Conservation (phyloP, 2,888 invertebrate genomes). For the Pachliopta kotzebuea region DNA sequence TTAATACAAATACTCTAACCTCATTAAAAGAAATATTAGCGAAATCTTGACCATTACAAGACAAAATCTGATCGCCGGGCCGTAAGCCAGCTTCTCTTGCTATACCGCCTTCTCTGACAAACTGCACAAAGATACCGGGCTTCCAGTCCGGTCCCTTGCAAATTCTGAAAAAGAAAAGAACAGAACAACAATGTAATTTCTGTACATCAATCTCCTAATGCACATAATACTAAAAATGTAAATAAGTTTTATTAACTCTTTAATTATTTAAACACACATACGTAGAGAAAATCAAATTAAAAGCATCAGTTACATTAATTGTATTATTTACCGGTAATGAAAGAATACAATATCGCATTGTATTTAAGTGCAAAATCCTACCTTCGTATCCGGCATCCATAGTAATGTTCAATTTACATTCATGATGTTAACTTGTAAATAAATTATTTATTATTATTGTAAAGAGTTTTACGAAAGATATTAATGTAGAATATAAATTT, state of each 20-base stretch:
- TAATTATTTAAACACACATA: no score
- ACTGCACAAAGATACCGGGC: slow-evolving; percentile 94
- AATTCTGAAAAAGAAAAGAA: slow-evolving; percentile 75
- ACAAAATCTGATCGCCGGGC: slow-evolving; percentile 94
- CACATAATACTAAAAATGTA: no score
- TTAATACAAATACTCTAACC: slow-evolving; percentile 59
- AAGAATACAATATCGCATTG: not conserved
- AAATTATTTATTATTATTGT: no score
- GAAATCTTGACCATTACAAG: slow-evolving; percentile 92
- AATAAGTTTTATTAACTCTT: no score
- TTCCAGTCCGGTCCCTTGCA: slow-evolving; percentile 93
- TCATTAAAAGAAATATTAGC: slow-evolving; percentile 90
- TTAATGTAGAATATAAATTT: no score
- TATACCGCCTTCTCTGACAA: slow-evolving; percentile 93
- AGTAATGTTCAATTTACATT: not conserved
- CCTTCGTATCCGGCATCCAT: not conserved
- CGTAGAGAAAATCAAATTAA: not conserved
- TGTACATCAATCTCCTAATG: no score
- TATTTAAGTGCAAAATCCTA: not conserved
- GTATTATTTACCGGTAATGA: not conserved
- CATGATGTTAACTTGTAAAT: no score
- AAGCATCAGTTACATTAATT: slow-evolving; percentile 1
- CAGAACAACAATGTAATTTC: no score
- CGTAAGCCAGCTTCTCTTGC: slow-evolving; percentile 93
- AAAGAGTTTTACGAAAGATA: no score